Base-by-base conservation (phyloP, 2,888 invertebrate species). In the Ferdinandea cuprea region DNA sequence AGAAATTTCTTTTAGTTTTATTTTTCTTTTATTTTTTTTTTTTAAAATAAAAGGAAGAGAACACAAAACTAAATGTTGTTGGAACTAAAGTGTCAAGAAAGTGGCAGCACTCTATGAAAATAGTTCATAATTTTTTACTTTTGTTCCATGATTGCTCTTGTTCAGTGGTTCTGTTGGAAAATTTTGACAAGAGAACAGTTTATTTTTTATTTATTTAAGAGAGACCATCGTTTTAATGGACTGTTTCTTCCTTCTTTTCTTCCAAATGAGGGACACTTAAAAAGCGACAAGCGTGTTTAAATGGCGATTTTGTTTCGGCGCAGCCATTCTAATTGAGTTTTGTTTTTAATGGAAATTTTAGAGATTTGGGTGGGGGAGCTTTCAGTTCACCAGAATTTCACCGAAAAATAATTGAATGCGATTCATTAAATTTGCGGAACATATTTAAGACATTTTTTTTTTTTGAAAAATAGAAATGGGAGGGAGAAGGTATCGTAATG, bases 91-190 rank as follows among this genome's bases (percentile, higher is more conserved):
- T 69, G 61, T 11, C 5, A 56, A 63, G 44, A 25, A 54, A 46
- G 72, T 74, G 69, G 48, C 42, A 50, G 56, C 56, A 46, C 56
- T 50, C 66, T 52, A 19, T 52, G 74, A 48, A 46, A 61, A 50
- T 80, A 58, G 68, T 79, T 73, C 13, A 40, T 35, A 61, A 66
- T 66, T 71, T 52, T 44, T 40, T 61, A 28, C 40, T 58, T 79
- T 54, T 72, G 54, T 79, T 25, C 32, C n/a, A 21, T 46, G 66
- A 66, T 72, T 73, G 71, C 58, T 56, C 54, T 32, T 48, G 15
- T 76, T 46, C 37, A 30, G 46, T 50, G 52, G 28, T 44, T 13
- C 30, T 42, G 37, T 19, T 13, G 2, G 19, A 28, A 32, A 32
- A 40, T 50, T 54, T 54, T 17, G 32, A 15, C 30, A 32, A 30